These are phyloP conservation scores for Rhadina sibilatrix DNA, from an alignment of 2,113 vertebrate species.

Conservation along the genomic window DNA sequence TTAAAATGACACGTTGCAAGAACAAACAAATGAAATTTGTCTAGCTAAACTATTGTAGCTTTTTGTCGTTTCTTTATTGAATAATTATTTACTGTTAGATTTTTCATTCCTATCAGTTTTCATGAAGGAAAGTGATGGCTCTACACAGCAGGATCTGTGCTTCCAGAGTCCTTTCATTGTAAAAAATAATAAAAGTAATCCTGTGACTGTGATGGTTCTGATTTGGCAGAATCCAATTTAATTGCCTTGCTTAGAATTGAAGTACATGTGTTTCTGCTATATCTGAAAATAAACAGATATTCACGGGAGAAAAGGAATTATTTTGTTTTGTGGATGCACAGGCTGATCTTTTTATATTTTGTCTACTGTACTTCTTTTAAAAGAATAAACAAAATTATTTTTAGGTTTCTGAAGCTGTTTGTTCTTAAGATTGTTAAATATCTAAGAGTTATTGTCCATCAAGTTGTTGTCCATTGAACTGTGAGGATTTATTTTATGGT, in stretches of 20 bases:
- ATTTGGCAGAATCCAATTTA: constrained; percentile 29
- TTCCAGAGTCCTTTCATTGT: neutral
- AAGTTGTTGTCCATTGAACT: neutral
- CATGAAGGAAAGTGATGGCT: constrained; percentile 59
- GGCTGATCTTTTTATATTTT: constrained; percentile 29
- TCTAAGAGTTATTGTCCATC: neutral
- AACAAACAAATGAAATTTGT: constrained; percentile 39
- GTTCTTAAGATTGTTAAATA: constrained; percentile 4
- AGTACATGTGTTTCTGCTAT: constrained; percentile 19
- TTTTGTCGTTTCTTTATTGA: constrained; percentile 58
- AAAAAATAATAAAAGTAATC: neutral
- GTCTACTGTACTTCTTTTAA: constrained; percentile 29
- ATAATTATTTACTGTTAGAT: constrained; percentile 45
- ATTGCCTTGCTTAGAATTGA: constrained; percentile 52
- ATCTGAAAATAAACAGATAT: constrained; percentile 34
- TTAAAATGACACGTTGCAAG: constrained; percentile 29
- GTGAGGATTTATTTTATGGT: neutral
- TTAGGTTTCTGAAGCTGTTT: constrained; percentile 37
- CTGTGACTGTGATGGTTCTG: constrained; percentile 27
- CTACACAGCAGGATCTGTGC: constrained; percentile 73
- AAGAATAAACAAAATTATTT: constrained; percentile 47
- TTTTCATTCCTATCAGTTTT: constrained; percentile 41
- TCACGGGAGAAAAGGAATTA: constrained; percentile 38
- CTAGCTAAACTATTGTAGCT: neutral
- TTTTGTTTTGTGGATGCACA: constrained; percentile 32